Evolutionary conservation across 2,797 vertebrate genomes (phyloP).

Genomic region (Adrianichthys oophorus): DNA sequence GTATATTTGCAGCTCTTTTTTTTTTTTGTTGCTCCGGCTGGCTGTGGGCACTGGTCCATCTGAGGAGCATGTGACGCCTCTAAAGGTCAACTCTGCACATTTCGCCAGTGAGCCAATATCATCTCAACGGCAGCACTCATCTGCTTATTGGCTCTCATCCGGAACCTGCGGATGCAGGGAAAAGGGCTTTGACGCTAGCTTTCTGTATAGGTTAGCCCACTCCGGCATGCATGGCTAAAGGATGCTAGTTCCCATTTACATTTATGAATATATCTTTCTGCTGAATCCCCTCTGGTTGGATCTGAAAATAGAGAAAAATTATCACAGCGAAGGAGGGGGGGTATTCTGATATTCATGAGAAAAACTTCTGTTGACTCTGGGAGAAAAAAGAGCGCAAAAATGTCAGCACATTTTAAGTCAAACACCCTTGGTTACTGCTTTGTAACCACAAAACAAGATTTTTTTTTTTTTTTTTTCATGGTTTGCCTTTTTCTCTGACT

Average conservation of each 20-base stretch:
- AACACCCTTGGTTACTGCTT: conserved; percentile 86
- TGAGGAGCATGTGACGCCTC: conserved; percentile 62
- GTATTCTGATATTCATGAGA: conserved; percentile 76
- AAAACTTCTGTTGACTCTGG: conserved; percentile 78
- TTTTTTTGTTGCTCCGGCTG: conserved; percentile 24
- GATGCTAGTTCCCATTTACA: conserved; percentile 74
- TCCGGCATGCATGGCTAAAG: conserved; percentile 53
- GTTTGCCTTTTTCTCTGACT: conserved; percentile 28
- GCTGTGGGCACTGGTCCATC: conserved; percentile 70
- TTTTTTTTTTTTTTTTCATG: conserved; percentile 54
- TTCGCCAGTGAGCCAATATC: conserved; percentile 65
- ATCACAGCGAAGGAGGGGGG: conserved; percentile 47
- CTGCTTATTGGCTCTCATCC: conserved; percentile 61
- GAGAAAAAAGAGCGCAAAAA: conserved; percentile 45
- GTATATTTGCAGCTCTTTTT: conserved; percentile 33
- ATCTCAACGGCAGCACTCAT: conserved; percentile 48
- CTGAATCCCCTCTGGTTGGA: conserved; percentile 70
- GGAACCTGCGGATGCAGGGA: conserved; percentile 44
- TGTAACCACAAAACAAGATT: conserved; percentile 90
- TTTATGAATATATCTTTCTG: conserved; percentile 75
- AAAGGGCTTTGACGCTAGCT: conserved; percentile 51
- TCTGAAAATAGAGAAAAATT: conserved; percentile 69
- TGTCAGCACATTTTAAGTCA: conserved; percentile 79
- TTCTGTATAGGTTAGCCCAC: conserved; percentile 48
- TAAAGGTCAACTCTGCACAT: conserved; percentile 76